phyloP scores from a whole-genome alignment of 2,797 vertebrate species.

The Falco cherrug region DNA sequence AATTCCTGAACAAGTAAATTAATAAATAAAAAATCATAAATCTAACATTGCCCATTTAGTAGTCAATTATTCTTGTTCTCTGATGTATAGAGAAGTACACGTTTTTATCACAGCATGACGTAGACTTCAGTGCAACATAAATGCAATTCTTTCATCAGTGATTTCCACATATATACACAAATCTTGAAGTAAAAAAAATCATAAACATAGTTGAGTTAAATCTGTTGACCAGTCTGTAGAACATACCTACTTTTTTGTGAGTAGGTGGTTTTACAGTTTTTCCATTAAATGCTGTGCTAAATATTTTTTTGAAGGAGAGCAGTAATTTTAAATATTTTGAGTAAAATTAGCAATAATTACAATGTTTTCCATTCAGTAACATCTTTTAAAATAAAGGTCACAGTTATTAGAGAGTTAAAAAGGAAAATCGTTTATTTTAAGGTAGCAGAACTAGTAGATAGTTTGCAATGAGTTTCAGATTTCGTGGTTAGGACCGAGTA shows the following conservation, averaged over 20 bases:
- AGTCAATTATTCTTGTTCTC: slow-evolving; percentile 54
- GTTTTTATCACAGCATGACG: slow-evolving; percentile 55
- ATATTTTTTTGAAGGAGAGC: neutral
- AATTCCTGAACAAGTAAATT: neutral
- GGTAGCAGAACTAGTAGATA: neutral
- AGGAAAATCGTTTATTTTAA: neutral
- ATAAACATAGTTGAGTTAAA: neutral
- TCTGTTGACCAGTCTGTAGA: neutral
- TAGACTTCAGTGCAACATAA: neutral
- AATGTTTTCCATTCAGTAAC: neutral
- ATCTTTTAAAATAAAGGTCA: neutral
- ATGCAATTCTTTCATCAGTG: slow-evolving; percentile 45
- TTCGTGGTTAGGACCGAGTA: neutral
- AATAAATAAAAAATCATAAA: slow-evolving; percentile 35
- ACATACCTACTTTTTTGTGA: neutral
- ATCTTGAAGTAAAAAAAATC: slow-evolving; percentile 3
- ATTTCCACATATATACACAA: slow-evolving; percentile 22
- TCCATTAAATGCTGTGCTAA: neutral
- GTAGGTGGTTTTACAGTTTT: neutral
- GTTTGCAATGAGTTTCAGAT: neutral
- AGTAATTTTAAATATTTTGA: neutral
- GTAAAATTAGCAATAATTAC: neutral
- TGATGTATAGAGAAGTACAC: slow-evolving; percentile 47
- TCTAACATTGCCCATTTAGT: neutral
- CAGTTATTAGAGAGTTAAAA: neutral